These are phyloP conservation scores for Drepanosiphum platanoidis DNA, from an alignment of 2,888 invertebrate species.

Conservation along the genomic window DNA sequence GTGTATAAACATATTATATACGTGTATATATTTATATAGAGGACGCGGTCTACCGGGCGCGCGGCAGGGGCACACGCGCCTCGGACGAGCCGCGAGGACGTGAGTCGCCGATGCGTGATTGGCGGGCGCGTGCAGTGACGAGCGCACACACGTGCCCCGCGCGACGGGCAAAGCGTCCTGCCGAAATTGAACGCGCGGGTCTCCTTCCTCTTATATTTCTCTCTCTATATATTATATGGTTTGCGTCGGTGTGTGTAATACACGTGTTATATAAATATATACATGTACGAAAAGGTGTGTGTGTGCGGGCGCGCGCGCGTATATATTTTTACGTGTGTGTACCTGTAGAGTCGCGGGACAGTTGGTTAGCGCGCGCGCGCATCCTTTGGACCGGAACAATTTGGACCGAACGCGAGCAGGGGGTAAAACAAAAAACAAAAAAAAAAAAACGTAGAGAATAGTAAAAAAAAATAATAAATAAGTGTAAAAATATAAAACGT, in stretches of 20 bases:
- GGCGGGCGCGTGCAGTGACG: slow-evolving; percentile 54
- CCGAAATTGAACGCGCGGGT: slow-evolving; percentile 43
- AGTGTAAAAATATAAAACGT: not conserved
- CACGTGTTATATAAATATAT: not conserved
- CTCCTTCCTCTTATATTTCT: not conserved
- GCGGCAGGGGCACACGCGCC: slow-evolving; percentile 39
- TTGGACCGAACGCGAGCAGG: slow-evolving; percentile 48
- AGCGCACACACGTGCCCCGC: slow-evolving; percentile 31
- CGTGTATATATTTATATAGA: not conserved
- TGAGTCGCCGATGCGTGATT: slow-evolving; percentile 48
- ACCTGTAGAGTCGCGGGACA: slow-evolving; percentile 49
- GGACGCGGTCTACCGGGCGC: slow-evolving; percentile 29
- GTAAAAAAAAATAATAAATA: not conserved
- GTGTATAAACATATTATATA: too few relatives aligned
- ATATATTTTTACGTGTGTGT: not conserved
- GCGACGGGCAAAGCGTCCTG: slow-evolving; percentile 18
- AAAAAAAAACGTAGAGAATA: not conserved
- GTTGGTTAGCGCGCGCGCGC: slow-evolving; percentile 59
- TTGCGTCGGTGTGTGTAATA: not conserved
- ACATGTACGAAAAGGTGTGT: not conserved
- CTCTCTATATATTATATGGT: not conserved
- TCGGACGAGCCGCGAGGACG: not conserved
- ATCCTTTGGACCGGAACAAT: slow-evolving; percentile 60
- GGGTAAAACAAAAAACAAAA: slow-evolving; percentile 50
- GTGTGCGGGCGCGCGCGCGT: not conserved